A percentile compares a stretch with the other conserved stretches of the same genome.
Evolutionary conservation across 2,888 invertebrate species (phyloP).

Genomic region (Lumbricus terrestris): DNA sequence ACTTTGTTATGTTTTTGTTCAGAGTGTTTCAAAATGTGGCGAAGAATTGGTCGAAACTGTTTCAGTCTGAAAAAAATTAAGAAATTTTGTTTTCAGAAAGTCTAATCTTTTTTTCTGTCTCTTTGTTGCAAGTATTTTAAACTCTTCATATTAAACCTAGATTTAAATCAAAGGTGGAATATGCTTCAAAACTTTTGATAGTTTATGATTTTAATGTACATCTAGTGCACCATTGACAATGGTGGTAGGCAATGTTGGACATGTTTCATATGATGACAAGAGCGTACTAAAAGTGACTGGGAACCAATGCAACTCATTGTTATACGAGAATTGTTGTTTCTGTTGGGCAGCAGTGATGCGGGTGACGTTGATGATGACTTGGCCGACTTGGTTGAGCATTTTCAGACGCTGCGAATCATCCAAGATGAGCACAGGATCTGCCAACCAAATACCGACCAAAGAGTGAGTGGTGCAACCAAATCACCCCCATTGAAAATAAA

Average conservation of each 20-base stretch:
- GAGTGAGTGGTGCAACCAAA: neutral
- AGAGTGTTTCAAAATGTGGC: no score
- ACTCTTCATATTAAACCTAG: neutral
- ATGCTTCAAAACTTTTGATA: neutral
- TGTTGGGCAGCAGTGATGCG: conserved; percentile 10
- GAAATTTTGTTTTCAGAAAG: no score
- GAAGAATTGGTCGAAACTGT: no score
- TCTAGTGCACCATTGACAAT: no score
- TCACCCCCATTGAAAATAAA: neutral
- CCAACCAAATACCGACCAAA: conserved; percentile 17
- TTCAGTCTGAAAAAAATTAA: no score
- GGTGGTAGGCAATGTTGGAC: neutral
- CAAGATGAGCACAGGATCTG: conserved; percentile 16
- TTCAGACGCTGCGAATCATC: conserved; percentile 18
- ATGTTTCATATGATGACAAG: neutral
- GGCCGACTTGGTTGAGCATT: conserved; percentile 30
- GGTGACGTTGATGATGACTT: conserved; percentile 25
- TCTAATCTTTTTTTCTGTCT: no score
- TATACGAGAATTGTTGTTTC: neutral
- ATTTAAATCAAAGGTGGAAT: neutral
- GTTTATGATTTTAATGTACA: neutral
- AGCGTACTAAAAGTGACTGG: no score
- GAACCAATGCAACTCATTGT: no score
- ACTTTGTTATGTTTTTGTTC: no score
- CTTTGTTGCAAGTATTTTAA: neutral